Percentiles rank a stretch among this genome's conserved stretches.
Evolutionary conservation across 2,797 vertebrate genomes (phyloP).

Genomic region (Notamacropus eugenii): DNA sequence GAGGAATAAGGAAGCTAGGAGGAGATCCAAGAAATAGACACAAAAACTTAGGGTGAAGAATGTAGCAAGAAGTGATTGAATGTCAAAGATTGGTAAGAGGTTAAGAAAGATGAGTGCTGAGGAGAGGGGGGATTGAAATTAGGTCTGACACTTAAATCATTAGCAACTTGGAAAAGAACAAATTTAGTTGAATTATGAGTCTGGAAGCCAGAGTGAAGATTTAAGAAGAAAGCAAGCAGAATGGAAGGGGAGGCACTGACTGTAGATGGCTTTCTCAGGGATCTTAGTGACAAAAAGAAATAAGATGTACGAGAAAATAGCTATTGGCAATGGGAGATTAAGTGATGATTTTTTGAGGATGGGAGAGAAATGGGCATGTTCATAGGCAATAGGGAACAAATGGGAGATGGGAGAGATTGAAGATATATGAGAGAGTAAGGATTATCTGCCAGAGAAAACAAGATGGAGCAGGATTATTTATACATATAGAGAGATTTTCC

Average conservation of each 20-base stretch:
- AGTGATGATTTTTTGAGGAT: not conserved
- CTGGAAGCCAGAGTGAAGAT: not conserved
- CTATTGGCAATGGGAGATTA: not conserved
- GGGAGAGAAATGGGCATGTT: not conserved
- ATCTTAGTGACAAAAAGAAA: not conserved
- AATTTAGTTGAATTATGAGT: not conserved
- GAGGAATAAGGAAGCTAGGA: not conserved
- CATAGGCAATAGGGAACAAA: not conserved
- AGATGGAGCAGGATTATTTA: not conserved
- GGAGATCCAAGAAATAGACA: not conserved
- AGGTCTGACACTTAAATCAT: not conserved
- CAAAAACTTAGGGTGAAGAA: not conserved
- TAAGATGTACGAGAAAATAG: not conserved
- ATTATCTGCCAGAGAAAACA: not conserved
- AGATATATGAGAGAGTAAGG: not conserved
- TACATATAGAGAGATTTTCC: not conserved
- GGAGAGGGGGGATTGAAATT: not conserved
- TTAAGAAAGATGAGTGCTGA: not conserved
- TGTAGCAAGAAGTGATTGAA: not conserved
- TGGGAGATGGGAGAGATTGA: not conserved
- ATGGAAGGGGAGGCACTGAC: not conserved
- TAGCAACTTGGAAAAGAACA: not conserved
- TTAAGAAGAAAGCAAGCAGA: not conserved
- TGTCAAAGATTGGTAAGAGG: not conserved
- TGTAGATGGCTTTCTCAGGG: not conserved